Evolutionary conservation across 2,888 invertebrate genomes (phyloP), one percentile per base, ranked within the genome.

Genomic region (Eupithecia exiguata): DNA sequence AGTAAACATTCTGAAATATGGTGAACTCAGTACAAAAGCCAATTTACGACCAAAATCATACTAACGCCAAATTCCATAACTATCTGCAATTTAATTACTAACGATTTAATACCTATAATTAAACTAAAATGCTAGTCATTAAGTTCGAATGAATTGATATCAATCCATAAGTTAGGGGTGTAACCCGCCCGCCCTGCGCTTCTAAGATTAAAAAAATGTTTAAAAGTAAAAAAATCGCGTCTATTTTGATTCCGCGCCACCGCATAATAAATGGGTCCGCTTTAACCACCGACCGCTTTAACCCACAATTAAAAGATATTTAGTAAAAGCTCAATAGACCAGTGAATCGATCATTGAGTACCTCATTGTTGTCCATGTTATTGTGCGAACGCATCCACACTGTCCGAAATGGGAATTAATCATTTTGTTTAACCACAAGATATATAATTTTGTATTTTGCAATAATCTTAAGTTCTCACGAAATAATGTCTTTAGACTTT

Each of bases 241-340:
- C 80, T 91, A 92, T 91, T 92, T 91, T 91, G 89, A 88, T 89
- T 80, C 88, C 90, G 87, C 81, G 92, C 92, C 89, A 93, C 93
- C 91, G 77, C 89, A 88, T 92, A 93, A 93, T 92, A 86, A 84
- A 78, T 82, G 87, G 88, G 84, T 89, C 74, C 72, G 74, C 76
- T 77, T 80, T 75, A 87, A 84, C 84, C 83, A n/a, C n/a, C n/a
- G n/a, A 89, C 74, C 71, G 74, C 76, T 77, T 80, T 75, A 87
- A 84, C 84, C 83, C 82, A 85, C 88, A 92, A 94, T 94, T 94
- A 94, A 90, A 93, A 91, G 77, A 80, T 89, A 92, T 93, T 92
- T 90, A 84, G 86, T 77, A 79, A 85, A 88, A 86, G 84, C 81
- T 86, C 87, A 88, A 91, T 91, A 88, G 88, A 88, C 83, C 86